These are phyloP conservation scores for Oceanites oceanicus DNA, from an alignment of 2,113 vertebrate species.

Conservation along the genomic window DNA sequence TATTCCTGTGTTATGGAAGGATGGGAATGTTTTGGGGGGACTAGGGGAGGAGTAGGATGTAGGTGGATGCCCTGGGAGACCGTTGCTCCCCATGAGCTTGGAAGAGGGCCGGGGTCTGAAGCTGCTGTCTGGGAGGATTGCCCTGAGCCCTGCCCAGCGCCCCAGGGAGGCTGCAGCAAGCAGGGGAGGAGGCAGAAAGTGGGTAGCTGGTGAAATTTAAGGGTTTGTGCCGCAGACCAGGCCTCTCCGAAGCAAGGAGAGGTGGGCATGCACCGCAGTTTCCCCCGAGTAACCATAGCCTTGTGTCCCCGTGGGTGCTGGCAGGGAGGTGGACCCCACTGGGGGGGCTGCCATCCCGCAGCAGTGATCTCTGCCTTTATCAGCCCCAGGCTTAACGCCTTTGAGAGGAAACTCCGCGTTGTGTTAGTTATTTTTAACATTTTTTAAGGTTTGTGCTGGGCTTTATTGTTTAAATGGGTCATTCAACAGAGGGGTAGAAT, in stretches of 20 bases:
- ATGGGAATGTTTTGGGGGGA: not conserved
- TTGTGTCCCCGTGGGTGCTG: fast-evolving
- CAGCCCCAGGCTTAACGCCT: not conserved
- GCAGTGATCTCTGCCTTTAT: not conserved
- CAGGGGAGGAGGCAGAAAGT: not conserved
- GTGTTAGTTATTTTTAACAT: not conserved
- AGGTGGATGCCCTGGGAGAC: not conserved
- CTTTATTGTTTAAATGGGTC: not conserved
- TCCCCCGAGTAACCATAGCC: not conserved
- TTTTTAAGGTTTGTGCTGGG: not conserved
- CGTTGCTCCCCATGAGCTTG: not conserved
- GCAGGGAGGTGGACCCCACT: not conserved
- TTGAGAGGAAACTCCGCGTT: fast-evolving
- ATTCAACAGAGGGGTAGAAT: not conserved
- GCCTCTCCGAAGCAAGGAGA: not conserved
- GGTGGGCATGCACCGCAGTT: not conserved
- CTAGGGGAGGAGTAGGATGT: not conserved
- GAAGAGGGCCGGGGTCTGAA: not conserved
- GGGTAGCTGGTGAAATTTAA: not conserved
- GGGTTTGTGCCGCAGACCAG: not conserved
- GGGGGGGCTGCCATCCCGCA: not conserved
- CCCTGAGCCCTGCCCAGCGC: not conserved
- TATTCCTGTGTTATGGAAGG: not conserved
- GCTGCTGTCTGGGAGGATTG: not conserved
- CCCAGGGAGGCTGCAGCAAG: not conserved